Base-by-base conservation (phyloP, 2,888 invertebrate species). In the Nowickia ferox region DNA sequence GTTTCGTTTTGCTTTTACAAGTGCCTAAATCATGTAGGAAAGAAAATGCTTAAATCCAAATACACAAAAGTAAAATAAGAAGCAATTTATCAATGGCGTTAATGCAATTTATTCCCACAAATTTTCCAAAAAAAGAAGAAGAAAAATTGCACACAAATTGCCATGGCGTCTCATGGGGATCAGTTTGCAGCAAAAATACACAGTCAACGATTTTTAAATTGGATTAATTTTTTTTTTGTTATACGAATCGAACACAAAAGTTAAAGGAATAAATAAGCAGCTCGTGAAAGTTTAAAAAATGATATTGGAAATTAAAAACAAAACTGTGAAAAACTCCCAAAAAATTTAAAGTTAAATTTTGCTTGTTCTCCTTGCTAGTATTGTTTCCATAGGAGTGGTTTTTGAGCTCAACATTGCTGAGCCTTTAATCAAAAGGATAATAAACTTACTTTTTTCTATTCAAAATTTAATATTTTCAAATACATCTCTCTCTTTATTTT, bases 61-160 rank as follows among this genome's bases (percentile, higher is more conserved):
- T 30, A 6, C 9, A 66, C 48, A 15, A 22, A 65, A 57, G 44
- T 53, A 40, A 51, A 48, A 65, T 72, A 59, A 66, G 74, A 74
- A 42, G 51, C 57, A 57, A 74, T 81, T 74, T 81, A 74, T 81
- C 80, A 81, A 59, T 59, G 74, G 74, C 42, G 74, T 81, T 81
- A 81, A 81, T 74, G 80, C 80, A 74, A 81, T 74, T 81, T 80
- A 66, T 48, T 63, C 44, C 46, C 40, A 40, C 22, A 42, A 74
- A 74, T n/a, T 44, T 61, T n/a, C 11, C 19, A 22, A 81, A 81
- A n/a, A 66, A 61, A 61, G 17, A 68, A n/a, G 9, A 65, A 59
- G 15, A 51, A 74, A 74, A 81, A 17, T 65, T 80, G 53, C 69
- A 69, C 44, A 78, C 69, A 69, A 61, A 53, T 53, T 78, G 48